Percentiles rank a stretch among this genome's conserved stretches.
These are phyloP conservation scores for Eupithecia subumbrata DNA, from an alignment of 2,888 invertebrate species.

Conservation along the genomic window DNA sequence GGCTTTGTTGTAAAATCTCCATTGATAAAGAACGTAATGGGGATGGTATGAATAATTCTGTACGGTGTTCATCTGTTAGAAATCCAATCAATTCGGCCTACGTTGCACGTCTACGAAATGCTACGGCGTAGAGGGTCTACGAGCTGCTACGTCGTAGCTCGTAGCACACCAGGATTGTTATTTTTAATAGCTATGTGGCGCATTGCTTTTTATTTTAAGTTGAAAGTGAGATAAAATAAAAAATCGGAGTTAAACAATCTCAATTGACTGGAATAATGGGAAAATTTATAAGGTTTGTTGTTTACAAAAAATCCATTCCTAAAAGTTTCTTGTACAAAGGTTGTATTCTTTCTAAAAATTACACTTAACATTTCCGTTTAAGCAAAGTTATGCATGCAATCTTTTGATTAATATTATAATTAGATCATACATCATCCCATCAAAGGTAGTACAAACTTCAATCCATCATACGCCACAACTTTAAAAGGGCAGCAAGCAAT, in stretches of 20 bases:
- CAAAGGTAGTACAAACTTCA: conserved; percentile 7
- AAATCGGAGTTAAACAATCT: background rate
- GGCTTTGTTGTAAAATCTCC: background rate
- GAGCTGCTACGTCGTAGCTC: background rate
- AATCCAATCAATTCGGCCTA: background rate
- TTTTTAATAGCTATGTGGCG: background rate
- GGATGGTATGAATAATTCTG: background rate
- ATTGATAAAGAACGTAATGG: background rate
- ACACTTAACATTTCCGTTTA: background rate
- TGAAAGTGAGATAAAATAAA: background rate
- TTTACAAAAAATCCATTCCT: background rate
- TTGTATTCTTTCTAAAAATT: background rate
- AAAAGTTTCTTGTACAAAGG: background rate
- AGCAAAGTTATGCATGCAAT: background rate
- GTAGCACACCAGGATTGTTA: background rate
- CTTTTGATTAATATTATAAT: conserved; percentile 6
- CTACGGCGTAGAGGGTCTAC: background rate
- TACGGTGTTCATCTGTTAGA: background rate
- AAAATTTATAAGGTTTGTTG: background rate
- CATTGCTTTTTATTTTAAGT: background rate
- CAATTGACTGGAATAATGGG: background rate
- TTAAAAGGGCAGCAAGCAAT: conserved; percentile 44
- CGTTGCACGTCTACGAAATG: background rate
- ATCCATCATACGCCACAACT: conserved; percentile 51
- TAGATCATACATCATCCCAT: conserved; percentile 5